Evolutionary conservation across 2,797 vertebrate species (phyloP).

Genomic region (Tokudaia muenninki): DNA sequence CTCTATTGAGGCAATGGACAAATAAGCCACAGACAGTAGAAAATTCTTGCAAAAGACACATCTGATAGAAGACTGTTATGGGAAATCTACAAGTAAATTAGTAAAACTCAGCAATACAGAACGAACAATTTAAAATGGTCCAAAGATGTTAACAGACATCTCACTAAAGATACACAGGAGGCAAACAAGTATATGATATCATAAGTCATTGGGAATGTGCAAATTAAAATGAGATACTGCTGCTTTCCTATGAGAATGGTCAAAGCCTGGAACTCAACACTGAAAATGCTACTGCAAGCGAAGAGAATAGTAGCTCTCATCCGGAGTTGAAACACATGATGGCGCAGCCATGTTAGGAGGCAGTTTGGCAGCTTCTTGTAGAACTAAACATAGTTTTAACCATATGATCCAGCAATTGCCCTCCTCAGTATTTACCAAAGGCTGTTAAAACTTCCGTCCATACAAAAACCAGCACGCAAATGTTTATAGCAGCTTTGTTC

Average conservation of each 20-base stretch:
- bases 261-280: neutral
- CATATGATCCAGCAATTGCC: neutral
- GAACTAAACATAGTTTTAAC: constrained; percentile 26
- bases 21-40: neutral
- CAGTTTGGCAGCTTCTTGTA: neutral
- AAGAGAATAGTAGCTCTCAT: neutral
- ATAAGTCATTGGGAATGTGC: neutral
- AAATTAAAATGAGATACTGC: constrained; percentile 8
- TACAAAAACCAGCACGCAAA: neutral
- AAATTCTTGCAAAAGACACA: constrained; percentile 3
- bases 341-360: neutral
- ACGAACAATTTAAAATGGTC: neutral
- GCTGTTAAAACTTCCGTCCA: neutral
- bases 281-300: neutral
- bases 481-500: constrained; percentile 19
- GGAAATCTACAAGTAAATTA: neutral
- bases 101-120: neutral
- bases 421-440: constrained; percentile 1
- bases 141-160: neutral
- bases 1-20: neutral
- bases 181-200: neutral
- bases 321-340: neutral
- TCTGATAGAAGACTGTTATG: neutral
- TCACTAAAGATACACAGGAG: neutral
- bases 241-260: neutral